Percentiles rank a stretch among this genome's conserved stretches.
Conservation (phyloP, 2,888 invertebrate genomes). For the Oscheius sp. region DNA sequence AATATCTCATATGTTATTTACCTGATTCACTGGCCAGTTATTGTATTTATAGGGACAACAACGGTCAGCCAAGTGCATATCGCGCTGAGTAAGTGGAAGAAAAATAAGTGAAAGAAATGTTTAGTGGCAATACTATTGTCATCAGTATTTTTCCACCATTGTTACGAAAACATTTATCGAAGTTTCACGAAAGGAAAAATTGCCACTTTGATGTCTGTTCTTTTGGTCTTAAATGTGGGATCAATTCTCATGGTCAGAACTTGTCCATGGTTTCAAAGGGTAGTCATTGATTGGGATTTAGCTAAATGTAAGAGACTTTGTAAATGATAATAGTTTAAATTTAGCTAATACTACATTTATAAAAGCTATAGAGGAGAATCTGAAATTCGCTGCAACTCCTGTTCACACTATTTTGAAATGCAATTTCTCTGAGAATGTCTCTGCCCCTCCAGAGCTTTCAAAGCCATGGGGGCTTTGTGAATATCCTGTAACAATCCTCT, state of each 20-base stretch:
- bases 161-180: background rate
- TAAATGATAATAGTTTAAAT: background rate
- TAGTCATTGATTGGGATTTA: background rate
- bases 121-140: background rate
- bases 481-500: background rate
- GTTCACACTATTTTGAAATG: background rate
- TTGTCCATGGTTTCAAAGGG: background rate
- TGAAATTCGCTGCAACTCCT: background rate
- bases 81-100: background rate
- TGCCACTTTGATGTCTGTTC: background rate
- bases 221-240: background rate
- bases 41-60: background rate
- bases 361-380: background rate
- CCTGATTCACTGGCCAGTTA: background rate
- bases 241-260: background rate
- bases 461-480: background rate
- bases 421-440: background rate
- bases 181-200: background rate
- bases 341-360: background rate
- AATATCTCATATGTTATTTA: slow-evolving; percentile 1
- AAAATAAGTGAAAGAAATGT: background rate
- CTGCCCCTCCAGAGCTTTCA: background rate
- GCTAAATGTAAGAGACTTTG: background rate
- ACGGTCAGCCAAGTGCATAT: background rate
- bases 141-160: background rate